Base-by-base conservation (phyloP, 2,797 vertebrate species). In the Hippopotamyrus pictus region DNA sequence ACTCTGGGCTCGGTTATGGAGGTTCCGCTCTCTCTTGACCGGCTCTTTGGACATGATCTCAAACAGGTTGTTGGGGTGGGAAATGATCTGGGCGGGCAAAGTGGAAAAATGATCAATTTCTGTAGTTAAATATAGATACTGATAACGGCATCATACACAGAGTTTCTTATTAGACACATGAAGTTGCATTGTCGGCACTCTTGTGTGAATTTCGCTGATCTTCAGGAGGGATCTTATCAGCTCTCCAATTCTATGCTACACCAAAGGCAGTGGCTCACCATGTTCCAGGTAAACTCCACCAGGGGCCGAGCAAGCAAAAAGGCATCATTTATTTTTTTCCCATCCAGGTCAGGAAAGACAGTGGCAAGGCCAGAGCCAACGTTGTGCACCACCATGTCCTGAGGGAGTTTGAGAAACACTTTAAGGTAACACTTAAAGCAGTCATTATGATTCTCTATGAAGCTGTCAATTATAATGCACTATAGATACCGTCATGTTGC, bases 211-310 rank as follows among this genome's bases (percentile, higher is more conserved):
- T 50, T 84, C 8, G 22, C 19, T 22, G n/a, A 50, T 50, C 46
- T 50, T 46, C 41, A 84, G 19, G 76, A 41, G 5, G 14, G 33
- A 82, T 44, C 37, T 44, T 5, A 1, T 12, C 3, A 7, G n/a
- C n/a, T 84, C 9, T 84, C 41, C 19, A n/a, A 4, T n/a, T 12
- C n/a, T 44, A 84, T 17, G 44, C 41, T 17, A 41, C 11, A 11
- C 11, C 46, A 50, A 84, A n/a, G 82, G 46, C 79, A 41, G 53
- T 4, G n/a, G 59, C 91, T 93, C 44, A 95, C 95, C 94, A 96
- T 96, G 93, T 95, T 96, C 96, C 96, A 96, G 50, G 95, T 95
- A 89, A 96, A 96, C 94, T 96, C 96, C 93, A 96, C 96, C 4
- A 96, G 94, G 88, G 96, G 95, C 53, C 94, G 94, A 88, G 96